A percentile compares a stretch with the other conserved stretches of the same genome.
Evolutionary conservation across 2,888 invertebrate genomes (phyloP).

Genomic region (Antheraea assamensis): DNA sequence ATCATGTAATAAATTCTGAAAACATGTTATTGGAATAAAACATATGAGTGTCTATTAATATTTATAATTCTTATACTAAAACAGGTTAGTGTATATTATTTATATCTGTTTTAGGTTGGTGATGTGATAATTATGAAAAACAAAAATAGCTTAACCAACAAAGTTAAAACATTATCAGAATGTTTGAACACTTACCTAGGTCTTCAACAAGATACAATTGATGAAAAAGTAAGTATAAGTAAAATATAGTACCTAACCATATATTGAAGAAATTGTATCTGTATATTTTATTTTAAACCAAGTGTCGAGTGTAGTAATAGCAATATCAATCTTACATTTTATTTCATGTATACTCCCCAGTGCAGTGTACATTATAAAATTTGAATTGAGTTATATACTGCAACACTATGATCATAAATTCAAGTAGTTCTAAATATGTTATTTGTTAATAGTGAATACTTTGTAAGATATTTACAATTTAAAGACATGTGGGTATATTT

Average conservation of each 20-base stretch:
- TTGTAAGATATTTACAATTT: no score
- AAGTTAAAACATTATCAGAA: conserved; percentile 65
- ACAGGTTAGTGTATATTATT: not conserved
- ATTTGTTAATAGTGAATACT: not conserved
- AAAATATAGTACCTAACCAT: not conserved
- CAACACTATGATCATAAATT: not conserved
- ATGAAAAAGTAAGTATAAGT: conserved; percentile 61
- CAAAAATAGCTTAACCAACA: conserved; percentile 65
- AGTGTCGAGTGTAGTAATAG: no score
- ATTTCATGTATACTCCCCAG: not conserved
- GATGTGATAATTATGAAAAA: conserved; percentile 71
- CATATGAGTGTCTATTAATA: no score
- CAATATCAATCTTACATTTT: not conserved
- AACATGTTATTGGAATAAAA: no score
- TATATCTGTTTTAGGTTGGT: conserved; percentile 66
- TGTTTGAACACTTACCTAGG: conserved; percentile 72
- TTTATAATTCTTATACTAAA: no score
- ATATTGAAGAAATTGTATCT: not conserved
- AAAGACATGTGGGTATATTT: no score
- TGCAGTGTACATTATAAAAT: not conserved
- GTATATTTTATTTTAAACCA: not conserved
- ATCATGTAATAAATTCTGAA: no score
- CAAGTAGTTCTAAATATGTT: not conserved
- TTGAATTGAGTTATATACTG: not conserved
- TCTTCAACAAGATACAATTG: conserved; percentile 59